A percentile compares a stretch with the other conserved stretches of the same genome.
These are phyloP conservation scores for Dreissena rostriformis DNA, from an alignment of 1,140 invertebrate genomes.

Conservation along the genomic window DNA sequence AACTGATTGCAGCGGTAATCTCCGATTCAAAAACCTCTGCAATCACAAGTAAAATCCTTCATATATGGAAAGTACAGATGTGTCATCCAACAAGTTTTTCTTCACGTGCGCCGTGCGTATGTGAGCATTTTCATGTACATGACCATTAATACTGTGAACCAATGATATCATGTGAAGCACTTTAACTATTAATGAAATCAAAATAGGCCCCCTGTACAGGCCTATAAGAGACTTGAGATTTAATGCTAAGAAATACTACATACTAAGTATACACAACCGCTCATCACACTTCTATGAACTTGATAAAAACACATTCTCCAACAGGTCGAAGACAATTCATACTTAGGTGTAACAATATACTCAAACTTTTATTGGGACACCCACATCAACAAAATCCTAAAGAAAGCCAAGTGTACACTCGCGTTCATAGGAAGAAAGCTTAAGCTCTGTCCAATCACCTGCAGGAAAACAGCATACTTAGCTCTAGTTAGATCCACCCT, in stretches of 20 bases:
- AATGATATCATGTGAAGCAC: too few species aligned
- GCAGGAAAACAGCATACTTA: neutral
- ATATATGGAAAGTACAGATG: too few species aligned
- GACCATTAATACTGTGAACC: too few species aligned
- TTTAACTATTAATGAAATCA: too few species aligned
- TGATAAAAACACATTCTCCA: constrained; percentile 6
- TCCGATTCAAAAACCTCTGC: too few species aligned
- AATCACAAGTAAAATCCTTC: too few species aligned
- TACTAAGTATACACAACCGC: constrained; percentile 25
- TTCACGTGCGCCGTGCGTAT: too few species aligned
- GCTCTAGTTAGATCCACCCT: neutral
- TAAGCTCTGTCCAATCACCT: neutral
- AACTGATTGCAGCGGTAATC: too few species aligned
- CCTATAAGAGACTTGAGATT: constrained; percentile 20
- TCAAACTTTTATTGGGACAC: neutral
- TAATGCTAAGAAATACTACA: constrained; percentile 38
- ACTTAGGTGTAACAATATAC: neutral
- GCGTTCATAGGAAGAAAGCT: neutral
- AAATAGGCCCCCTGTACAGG: too few species aligned
- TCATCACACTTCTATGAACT: constrained; percentile 5
- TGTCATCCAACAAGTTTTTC: too few species aligned
- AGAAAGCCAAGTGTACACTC: neutral
- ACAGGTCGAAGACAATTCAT: constrained; percentile 14
- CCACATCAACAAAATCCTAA: neutral
- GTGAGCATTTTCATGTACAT: too few species aligned